Base-by-base conservation (phyloP, 1,140 invertebrate species). In the Bombus sibiricus region DNA sequence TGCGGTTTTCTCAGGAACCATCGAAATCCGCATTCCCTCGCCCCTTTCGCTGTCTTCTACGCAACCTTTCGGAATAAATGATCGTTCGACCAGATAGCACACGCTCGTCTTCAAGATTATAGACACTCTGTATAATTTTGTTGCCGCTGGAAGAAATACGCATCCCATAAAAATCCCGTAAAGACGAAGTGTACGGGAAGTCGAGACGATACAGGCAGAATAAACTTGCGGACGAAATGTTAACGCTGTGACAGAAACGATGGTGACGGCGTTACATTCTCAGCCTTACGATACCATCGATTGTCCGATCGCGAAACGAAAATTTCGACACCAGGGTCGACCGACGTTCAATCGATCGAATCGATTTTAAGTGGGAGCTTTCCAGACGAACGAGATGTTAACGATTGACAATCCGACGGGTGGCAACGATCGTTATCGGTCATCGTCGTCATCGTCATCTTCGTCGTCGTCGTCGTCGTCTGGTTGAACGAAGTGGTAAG, bases 341-440 rank as follows among this genome's bases (percentile, higher is more conserved):
- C 41, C 68, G 47, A 41, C 37, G 53, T 12, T 69, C 25, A 13
- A 71, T 80, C 78, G 68, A 72, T 28, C 43, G 64, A 69, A 73
- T 74, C 41, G 71, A 82, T 53, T 62, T 43, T 9, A 71, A 80
- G 47, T 43, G 80, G 53, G 37, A 47, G 3, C 57, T 37, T 47
- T 53, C 37, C 47, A 8, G 6, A 15, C 0, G 25, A 13, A 22
- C n/a, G 18, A 22, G 32, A 22, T n/a, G 57, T 34, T n/a, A 59
- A 47, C 81, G 59, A 62, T 75, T 13, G 71, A 41, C 32, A 3
- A 57, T 43, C 37, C 32, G 34, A 25, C 43, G n/a, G 1, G 15
- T 37, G 15, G 39, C 32, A 15, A 41, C 34, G 41, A 15, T 82
- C 28, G 59, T 34, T n/a, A 43, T 34, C 69, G 57, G 39, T 66